Evolutionary conservation across 2,797 vertebrate species (phyloP).

Genomic region (Aldrovandia affinis): DNA sequence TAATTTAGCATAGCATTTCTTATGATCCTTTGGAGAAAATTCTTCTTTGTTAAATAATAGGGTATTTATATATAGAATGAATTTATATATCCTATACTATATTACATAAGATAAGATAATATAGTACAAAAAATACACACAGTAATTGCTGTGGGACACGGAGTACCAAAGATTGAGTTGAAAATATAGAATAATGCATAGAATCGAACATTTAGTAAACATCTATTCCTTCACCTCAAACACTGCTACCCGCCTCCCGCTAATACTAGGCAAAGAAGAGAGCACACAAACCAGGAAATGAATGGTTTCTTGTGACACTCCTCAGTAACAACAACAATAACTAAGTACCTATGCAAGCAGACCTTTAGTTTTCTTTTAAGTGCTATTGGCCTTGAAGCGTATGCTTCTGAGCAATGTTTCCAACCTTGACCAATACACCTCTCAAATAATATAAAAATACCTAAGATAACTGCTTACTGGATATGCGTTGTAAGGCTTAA

Average conservation of each 20-base stretch:
- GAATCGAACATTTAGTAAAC: constrained; percentile 31
- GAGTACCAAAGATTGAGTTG: constrained; percentile 32
- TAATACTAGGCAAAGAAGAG: neutral
- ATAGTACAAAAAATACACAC: constrained; percentile 42
- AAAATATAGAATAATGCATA: constrained; percentile 51
- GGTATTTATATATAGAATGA: neutral
- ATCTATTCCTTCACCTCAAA: constrained; percentile 27
- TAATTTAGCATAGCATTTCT: constrained; percentile 49
- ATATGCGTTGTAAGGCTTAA: constrained; percentile 35
- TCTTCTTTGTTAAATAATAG: constrained; percentile 44
- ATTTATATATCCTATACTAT: constrained; percentile 49
- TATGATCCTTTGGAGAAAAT: constrained; percentile 46
- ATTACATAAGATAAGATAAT: constrained; percentile 33
- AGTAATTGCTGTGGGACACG: constrained; percentile 49
- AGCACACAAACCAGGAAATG: constrained; percentile 11
- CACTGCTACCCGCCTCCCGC: constrained; percentile 14
- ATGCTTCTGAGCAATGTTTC: neutral
- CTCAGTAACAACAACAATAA: neutral
- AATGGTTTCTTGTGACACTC: neutral
- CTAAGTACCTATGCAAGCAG: constrained; percentile 16
- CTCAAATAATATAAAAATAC: neutral
- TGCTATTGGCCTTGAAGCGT: neutral
- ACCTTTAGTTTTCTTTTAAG: neutral
- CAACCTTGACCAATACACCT: neutral
- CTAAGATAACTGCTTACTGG: constrained; percentile 19